Evolutionary conservation across 2,888 invertebrate species (phyloP), one percentile per base, ranked within the genome.

Genomic region (Anarsia innoxiella): DNA sequence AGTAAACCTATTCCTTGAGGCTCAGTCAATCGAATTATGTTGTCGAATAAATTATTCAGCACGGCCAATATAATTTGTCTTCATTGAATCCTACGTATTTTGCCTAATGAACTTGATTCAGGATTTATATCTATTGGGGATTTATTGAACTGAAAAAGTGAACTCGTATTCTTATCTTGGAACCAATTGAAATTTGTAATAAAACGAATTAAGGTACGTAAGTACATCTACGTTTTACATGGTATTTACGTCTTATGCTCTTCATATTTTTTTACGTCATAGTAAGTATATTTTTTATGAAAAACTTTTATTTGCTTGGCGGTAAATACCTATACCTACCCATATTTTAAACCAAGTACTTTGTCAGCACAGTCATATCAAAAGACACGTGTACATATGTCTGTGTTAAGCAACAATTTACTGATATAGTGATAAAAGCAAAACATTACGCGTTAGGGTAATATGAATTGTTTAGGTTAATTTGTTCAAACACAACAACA

Each of bases 401-500:
- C n/a, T n/a, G n/a, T n/a, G n/a, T n/a, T n/a, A n/a, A 36, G 16
- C 19, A 32, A 28, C 33, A 10, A 11, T 26, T 2, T 16, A 12
- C 14, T 11, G 30, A 25, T 25, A 25, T 9, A 25, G 3, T 19
- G 8, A 19, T 8, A 10, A 14, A 23, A n/a, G 53, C 59, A 51
- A 60, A 59, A 58, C 56, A 56, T 44, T 50, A 48, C 51, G 50
- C 47, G 8, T 27, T 19, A 31, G 11, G 53, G 56, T 56, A 54
- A 52, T 51, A 51, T 51, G 63, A 65, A 64, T 59, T 59, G 65
- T 65, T 61, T 63, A 48, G 57, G 53, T 54, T 51, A 34, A 39
- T 28, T 38, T 41, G 40, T 43, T 43, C 45, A 45, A 44, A 41
- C 46, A 49, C 42, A 46, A 49, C 42, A 46, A 53, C 51, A 50